Conservation (phyloP, 2,888 invertebrate species). For the Tetragonula carbonaria region DNA sequence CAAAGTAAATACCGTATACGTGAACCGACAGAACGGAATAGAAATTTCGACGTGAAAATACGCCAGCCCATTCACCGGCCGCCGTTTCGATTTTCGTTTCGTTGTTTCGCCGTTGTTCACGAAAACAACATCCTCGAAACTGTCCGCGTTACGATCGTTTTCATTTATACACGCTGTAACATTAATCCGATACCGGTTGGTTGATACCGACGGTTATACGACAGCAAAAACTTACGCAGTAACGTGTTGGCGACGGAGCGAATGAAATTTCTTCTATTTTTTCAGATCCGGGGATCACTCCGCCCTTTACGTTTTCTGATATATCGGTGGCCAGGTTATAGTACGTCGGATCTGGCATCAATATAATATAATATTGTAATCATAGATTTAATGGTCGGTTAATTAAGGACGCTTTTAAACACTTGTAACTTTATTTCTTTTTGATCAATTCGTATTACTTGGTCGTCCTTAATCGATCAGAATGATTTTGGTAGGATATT, state of each 20-base stretch:
- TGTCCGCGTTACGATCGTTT: conserved; percentile 7
- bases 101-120: neutral
- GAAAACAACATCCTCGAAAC: neutral
- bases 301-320: conserved; percentile 45
- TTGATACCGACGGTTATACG: neutral
- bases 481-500: neutral
- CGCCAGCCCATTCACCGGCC: neutral
- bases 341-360: conserved; percentile 38
- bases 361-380: neutral
- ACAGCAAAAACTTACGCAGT: conserved; percentile 52
- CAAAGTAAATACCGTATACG: conserved; percentile 67
- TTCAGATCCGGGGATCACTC: conserved; percentile 39
- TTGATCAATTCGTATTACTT: neutral
- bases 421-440: too few relatives aligned
- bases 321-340: conserved; percentile 58
- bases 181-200: conserved; percentile 5
- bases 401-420: neutral
- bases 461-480: neutral
- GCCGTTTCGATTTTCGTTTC: conserved; percentile 43
- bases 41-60: conserved; percentile 59
- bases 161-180: conserved; percentile 11
- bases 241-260: conserved; percentile 29
- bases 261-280: neutral
- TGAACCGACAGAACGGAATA: conserved; percentile 53
- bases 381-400: neutral